Conservation (phyloP, 2,113 vertebrate species). For the Procavia capensis region DNA sequence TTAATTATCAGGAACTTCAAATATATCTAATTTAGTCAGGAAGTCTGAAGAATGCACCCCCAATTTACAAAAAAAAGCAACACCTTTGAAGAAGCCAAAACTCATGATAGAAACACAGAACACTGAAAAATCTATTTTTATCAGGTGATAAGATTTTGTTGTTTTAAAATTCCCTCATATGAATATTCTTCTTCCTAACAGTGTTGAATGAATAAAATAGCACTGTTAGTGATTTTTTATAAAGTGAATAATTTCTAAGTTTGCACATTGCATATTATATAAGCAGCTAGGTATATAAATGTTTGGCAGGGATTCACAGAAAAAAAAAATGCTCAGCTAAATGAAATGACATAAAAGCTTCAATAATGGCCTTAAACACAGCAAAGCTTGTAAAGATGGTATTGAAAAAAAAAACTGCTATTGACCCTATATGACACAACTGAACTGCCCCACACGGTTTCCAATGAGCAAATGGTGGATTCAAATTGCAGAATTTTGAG, state of each 20-base stretch:
- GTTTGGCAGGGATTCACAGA: not conserved
- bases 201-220: not conserved
- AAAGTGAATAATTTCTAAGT: not conserved
- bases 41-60: not conserved
- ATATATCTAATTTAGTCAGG: not conserved
- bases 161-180: slow-evolving; percentile 1
- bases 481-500: too few relatives aligned
- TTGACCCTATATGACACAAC: too few relatives aligned
- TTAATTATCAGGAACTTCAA: not conserved
- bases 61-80: not conserved
- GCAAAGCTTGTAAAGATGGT: not conserved
- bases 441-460: too few relatives aligned
- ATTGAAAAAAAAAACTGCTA: too few relatives aligned
- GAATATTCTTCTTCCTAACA: not conserved
- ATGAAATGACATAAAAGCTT: not conserved
- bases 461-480: too few relatives aligned
- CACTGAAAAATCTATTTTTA: not conserved
- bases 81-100: not conserved
- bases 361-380: not conserved
- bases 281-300: not conserved
- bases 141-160: not conserved
- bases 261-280: not conserved
- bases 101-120: not conserved
- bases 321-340: not conserved
- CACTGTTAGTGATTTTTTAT: not conserved